phyloP scores from a whole-genome alignment of 1,140 invertebrate genomes.

The Eurytemora carolleeae region DNA sequence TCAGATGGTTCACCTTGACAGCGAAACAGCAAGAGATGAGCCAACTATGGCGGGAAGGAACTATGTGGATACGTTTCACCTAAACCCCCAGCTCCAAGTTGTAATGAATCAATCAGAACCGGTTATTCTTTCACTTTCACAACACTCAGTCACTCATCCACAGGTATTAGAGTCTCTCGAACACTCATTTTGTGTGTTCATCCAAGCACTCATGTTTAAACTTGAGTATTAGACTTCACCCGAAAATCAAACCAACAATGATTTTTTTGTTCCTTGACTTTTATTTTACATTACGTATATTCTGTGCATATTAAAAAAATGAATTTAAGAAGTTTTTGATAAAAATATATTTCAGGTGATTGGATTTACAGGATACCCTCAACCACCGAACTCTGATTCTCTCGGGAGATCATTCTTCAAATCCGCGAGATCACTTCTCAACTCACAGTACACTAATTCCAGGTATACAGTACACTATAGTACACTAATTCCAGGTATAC shows the following conservation, averaged over 20 bases:
- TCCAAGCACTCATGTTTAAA: too few species aligned
- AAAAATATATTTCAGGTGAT: not conserved
- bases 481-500: conserved; percentile 72
- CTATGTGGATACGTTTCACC: conserved; percentile 68
- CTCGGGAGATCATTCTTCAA: not conserved
- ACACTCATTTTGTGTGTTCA: too few species aligned
- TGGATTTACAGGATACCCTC: not conserved
- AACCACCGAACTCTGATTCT: not conserved
- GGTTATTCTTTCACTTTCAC: conserved; percentile 63
- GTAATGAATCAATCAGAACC: conserved; percentile 59
- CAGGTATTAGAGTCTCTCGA: too few species aligned
- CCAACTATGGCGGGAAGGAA: conserved; percentile 41
- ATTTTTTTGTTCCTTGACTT: too few species aligned
- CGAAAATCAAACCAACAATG: too few species aligned
- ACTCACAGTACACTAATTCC: conserved; percentile 55
- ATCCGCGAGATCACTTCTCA: conserved; percentile 43
- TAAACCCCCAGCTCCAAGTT: conserved; percentile 70
- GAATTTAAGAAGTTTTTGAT: too few species aligned
- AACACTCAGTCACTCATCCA: conserved; percentile 73
- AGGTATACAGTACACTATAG: too few species aligned
- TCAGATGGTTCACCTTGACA: conserved; percentile 51
- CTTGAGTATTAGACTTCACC: too few species aligned
- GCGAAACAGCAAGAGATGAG: conserved; percentile 61
- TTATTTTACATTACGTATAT: too few species aligned
- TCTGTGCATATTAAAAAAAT: too few species aligned